Base-by-base conservation (phyloP, 1,140 invertebrate genomes). In the Lethocerus indicus region DNA sequence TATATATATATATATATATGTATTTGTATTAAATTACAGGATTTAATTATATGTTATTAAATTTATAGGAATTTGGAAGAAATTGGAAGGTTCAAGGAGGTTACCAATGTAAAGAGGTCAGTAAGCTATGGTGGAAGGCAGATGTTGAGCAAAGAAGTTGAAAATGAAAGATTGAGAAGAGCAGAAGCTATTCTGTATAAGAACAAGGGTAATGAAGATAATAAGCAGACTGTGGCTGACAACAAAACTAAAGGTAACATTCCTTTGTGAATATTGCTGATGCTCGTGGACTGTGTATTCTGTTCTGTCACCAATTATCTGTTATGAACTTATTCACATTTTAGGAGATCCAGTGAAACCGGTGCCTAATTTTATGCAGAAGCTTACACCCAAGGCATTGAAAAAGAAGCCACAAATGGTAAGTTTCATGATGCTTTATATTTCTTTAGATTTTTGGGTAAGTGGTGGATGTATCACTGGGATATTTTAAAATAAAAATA, bases 61-160 rank as follows among this genome's bases (percentile, higher is more conserved):
- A 48, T 23, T 60, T 60, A 47, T 47, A 69, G 67, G 2, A 65
- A 70, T 57, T 60, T 74, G 45, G 65, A 68, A 20, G 66, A 68
- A 50, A 46, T 64, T 12, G 56, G 57, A 4, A 53, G 54, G 20
- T 65, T 65, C 47, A 50, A 57, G 35, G 60, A 61, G 29, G 64
- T 65, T 29, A 67, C 68, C 36, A n/a, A n/a, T n/a, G 48, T 26
- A 37, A 39, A 41, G 16, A 50, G 54, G 20, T 43, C 21, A 27
- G 37, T 56, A 28, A 51, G 51, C 21, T 59, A 61, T 49, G 54
- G 54, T 47, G 52, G 28, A 9, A 83, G 82, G 57, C 87, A 89
- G 60, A 64, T 88, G 29, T 72, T 90, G 24, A 73, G 80, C 27
- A 71, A 78, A 55, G 84, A 89, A 68, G 73, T 87, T 54, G 80